Conservation (phyloP, 2,113 vertebrate genomes). For the Xyrauchen texanus region DNA sequence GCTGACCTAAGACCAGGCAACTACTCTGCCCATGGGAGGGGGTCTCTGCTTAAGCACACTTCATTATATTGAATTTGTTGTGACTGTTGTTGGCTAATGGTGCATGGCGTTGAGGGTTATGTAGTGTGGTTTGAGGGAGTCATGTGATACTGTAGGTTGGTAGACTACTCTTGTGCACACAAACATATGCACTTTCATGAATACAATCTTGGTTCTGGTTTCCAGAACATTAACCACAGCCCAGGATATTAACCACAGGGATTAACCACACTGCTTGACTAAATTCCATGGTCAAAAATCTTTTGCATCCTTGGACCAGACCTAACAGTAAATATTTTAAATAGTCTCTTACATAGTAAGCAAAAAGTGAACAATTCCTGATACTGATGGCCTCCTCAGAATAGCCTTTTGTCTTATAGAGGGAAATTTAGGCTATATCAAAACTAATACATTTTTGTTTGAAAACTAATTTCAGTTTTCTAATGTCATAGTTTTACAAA, state of each 20-base stretch:
- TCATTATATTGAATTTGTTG: not conserved
- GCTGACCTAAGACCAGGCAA: not conserved
- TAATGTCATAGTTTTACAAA: no score
- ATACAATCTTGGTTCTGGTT: not conserved
- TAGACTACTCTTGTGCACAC: not conserved
- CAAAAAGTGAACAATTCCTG: no score
- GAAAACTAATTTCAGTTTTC: no score
- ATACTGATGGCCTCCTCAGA: no score
- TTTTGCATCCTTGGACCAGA: no score
- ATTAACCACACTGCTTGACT: not conserved
- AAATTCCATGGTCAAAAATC: not conserved
- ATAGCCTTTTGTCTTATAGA: no score
- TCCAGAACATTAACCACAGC: not conserved
- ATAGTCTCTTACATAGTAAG: no score
- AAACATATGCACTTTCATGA: not conserved
- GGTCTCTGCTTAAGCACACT: not conserved
- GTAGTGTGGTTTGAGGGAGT: slow-evolving; percentile 31
- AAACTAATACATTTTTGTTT: no score
- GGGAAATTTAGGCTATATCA: no score
- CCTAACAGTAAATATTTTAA: no score
- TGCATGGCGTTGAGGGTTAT: slow-evolving; percentile 3
- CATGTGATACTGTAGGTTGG: slow-evolving; percentile 1
- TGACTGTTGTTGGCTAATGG: slow-evolving; percentile 13
- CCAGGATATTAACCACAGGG: no score
- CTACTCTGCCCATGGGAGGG: slow-evolving; percentile 23